A percentile compares a stretch with the other conserved stretches of the same genome.
Conservation (phyloP, 2,888 invertebrate genomes). For the Epinotia nisella region DNA sequence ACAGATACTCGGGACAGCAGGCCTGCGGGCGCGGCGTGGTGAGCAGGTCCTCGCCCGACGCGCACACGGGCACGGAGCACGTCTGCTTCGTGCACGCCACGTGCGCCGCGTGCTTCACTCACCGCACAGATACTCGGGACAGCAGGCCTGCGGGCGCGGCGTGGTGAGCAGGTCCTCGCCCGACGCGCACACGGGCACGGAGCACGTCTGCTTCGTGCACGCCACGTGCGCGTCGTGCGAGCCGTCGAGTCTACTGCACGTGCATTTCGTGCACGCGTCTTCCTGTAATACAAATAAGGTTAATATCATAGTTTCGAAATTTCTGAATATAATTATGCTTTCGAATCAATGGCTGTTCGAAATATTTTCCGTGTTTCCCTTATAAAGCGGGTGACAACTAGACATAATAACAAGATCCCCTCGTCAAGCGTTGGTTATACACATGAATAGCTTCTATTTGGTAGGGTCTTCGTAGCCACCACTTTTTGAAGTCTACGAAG, state of each 20-base stretch:
- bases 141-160: constrained; percentile 67
- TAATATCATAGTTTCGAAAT: no score
- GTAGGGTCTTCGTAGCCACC: no score
- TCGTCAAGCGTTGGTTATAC: no score
- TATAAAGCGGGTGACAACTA: no score
- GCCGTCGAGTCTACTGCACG: constrained; percentile 81
- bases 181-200: constrained; percentile 84
- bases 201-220: constrained; percentile 87
- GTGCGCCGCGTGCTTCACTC: neutral
- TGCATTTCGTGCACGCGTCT: constrained; percentile 91
- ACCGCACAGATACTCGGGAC: neutral
- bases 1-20: no score
- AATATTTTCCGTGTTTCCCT: no score
- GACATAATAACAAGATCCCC: no score
- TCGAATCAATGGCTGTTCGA: no score
- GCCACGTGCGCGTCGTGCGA: constrained; percentile 74
- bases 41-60: constrained; percentile 77
- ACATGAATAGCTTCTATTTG: no score
- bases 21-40: constrained; percentile 75
- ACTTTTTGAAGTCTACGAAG: no score
- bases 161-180: constrained; percentile 81
- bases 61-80: constrained; percentile 86
- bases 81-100: constrained; percentile 62
- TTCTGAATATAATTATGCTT: no score
- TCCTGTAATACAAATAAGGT: constrained; percentile 72